Percentiles rank a stretch among this genome's conserved stretches.
Conservation (phyloP, 2,113 vertebrate genomes). For the Pristiophorus japonicus region DNA sequence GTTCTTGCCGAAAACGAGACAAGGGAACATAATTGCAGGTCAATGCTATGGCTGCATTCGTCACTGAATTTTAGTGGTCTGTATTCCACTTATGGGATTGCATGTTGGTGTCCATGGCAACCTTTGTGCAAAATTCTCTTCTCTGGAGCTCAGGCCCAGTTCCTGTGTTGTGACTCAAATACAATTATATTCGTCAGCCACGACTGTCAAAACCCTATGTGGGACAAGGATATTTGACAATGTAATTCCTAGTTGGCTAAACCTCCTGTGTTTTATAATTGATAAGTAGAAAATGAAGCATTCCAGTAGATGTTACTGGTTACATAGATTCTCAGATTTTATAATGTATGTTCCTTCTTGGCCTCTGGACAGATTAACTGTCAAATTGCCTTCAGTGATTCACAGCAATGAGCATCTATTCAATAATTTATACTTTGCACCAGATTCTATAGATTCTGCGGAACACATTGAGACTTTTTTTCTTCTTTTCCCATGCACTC, state of each 20-base stretch:
- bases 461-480: no score
- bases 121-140: background rate
- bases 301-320: background rate
- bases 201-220: background rate
- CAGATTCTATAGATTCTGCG: background rate
- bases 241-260: constrained; percentile 10
- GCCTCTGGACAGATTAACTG: background rate
- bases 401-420: background rate
- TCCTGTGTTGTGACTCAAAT: constrained; percentile 18
- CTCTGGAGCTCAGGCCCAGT: background rate
- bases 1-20: background rate
- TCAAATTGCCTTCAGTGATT: background rate
- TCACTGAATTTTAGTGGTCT: background rate
- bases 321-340: constrained; percentile 14
- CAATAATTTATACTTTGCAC: background rate
- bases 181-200: constrained; percentile 13
- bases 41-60: background rate
- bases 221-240: background rate
- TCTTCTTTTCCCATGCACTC: no score
- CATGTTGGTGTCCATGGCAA: background rate
- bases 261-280: constrained; percentile 28
- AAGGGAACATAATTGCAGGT: background rate
- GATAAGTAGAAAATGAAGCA: background rate
- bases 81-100: background rate
- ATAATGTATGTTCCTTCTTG: background rate